phyloP scores from a whole-genome alignment of 2,888 invertebrate species.

The Seira sanloemensis region DNA sequence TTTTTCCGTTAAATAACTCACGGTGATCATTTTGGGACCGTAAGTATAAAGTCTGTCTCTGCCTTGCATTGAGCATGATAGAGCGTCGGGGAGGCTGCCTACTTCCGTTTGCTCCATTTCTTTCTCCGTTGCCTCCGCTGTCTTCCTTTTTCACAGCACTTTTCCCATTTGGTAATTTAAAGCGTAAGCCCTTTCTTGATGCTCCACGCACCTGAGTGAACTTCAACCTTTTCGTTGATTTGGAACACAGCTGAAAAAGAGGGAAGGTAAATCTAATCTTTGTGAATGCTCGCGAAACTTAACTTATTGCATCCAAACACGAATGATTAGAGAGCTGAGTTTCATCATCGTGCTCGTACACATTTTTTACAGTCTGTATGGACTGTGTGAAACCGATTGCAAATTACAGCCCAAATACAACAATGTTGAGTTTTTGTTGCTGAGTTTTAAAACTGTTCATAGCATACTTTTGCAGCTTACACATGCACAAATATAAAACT shows the following conservation, averaged over 20 bases:
- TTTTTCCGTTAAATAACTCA: not conserved
- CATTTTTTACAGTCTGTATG: not conserved
- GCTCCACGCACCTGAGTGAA: conserved; percentile 32
- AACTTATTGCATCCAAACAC: not conserved
- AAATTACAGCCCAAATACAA: no score
- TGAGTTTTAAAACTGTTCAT: no score
- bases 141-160: conserved; percentile 9
- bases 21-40: not conserved
- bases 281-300: no score
- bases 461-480: no score
- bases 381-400: not conserved
- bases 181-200: not conserved
- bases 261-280: not conserved
- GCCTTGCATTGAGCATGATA: no score
- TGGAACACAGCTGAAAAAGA: not conserved
- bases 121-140: no score
- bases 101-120: conserved; percentile 30
- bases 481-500: no score
- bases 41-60: not conserved
- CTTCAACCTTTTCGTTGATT: conserved; percentile 29
- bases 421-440: no score
- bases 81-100: not conserved
- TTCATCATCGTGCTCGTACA: not conserved
- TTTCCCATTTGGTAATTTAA: not conserved
- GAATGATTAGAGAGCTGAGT: not conserved